A percentile compares a stretch with the other conserved stretches of the same genome.
Conservation (phyloP, 2,797 vertebrate species). For the Pantherophis vulpinus region DNA sequence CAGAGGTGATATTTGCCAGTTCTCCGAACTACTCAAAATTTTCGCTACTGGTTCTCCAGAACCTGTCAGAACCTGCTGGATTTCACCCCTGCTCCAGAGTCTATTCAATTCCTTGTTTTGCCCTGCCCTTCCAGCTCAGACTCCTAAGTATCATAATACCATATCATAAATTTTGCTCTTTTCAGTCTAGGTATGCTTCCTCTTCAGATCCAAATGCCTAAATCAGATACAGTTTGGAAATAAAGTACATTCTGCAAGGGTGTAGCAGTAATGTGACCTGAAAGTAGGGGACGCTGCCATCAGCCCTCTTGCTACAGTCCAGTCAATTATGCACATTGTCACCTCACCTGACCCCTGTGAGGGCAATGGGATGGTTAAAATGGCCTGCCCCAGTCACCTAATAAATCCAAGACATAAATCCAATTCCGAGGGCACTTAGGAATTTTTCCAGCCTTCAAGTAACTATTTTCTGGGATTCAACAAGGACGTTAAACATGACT, state of each 20-base stretch:
- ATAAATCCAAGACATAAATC: background rate
- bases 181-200: background rate
- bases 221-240: background rate
- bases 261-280: background rate
- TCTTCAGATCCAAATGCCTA: background rate
- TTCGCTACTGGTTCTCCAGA: too few species aligned
- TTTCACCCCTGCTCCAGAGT: background rate
- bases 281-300: background rate
- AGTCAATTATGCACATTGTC: background rate
- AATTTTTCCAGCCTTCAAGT: background rate
- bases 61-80: too few species aligned
- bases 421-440: background rate
- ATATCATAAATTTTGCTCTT: background rate
- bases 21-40: too few species aligned
- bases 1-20: too few species aligned
- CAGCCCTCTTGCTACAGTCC: background rate
- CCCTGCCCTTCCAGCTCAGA: background rate
- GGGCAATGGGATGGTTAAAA: background rate
- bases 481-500: background rate
- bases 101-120: background rate
- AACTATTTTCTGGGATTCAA: background rate
- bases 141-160: too few species aligned
- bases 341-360: background rate
- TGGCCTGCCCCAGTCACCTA: background rate
- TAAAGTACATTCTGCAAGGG: background rate